phyloP scores from a whole-genome alignment of 2,797 vertebrate genomes.

The Steatocranus sp. region DNA sequence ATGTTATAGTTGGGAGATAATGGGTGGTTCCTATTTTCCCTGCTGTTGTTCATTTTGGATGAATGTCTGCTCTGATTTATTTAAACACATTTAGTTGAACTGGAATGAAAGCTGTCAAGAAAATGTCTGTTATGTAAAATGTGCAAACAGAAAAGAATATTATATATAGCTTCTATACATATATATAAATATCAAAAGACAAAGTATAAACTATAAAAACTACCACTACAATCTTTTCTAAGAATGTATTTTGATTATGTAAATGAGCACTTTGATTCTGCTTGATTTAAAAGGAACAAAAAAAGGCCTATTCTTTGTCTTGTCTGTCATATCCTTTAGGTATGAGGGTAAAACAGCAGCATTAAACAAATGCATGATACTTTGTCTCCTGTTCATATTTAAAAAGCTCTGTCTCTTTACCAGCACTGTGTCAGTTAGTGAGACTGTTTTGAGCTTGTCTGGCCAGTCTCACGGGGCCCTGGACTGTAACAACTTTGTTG shows the following conservation, averaged over 20 bases:
- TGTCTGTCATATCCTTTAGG: slow-evolving; percentile 51
- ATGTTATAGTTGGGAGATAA: slow-evolving; percentile 14
- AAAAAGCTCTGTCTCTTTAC: slow-evolving; percentile 62
- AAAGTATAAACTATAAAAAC: slow-evolving; percentile 60
- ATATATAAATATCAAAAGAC: slow-evolving; percentile 56
- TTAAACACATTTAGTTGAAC: slow-evolving; percentile 35
- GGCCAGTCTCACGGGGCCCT: slow-evolving; percentile 35
- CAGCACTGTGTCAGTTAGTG: slow-evolving; percentile 73
- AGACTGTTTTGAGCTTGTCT: slow-evolving; percentile 55
- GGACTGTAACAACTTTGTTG: slow-evolving; percentile 32
- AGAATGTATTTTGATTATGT: slow-evolving; percentile 82
- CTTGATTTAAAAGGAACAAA: slow-evolving; percentile 50
- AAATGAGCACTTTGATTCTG: slow-evolving; percentile 60
- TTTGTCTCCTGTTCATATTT: slow-evolving; percentile 59
- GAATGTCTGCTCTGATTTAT: slow-evolving; percentile 60
- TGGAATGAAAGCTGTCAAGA: slow-evolving; percentile 52
- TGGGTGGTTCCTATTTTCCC: slow-evolving; percentile 12
- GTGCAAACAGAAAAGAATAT: slow-evolving; percentile 60
- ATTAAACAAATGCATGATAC: slow-evolving; percentile 74
- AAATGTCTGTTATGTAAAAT: slow-evolving; percentile 70
- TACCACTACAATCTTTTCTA: slow-evolving; percentile 72
- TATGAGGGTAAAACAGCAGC: slow-evolving; percentile 52
- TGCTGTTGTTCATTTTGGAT: slow-evolving; percentile 38
- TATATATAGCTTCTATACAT: slow-evolving; percentile 56
- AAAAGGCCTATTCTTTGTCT: slow-evolving; percentile 29